These are phyloP conservation scores for Campylorhamphus procurvoides DNA, from an alignment of 2,113 vertebrate genomes.

Conservation along the genomic window DNA sequence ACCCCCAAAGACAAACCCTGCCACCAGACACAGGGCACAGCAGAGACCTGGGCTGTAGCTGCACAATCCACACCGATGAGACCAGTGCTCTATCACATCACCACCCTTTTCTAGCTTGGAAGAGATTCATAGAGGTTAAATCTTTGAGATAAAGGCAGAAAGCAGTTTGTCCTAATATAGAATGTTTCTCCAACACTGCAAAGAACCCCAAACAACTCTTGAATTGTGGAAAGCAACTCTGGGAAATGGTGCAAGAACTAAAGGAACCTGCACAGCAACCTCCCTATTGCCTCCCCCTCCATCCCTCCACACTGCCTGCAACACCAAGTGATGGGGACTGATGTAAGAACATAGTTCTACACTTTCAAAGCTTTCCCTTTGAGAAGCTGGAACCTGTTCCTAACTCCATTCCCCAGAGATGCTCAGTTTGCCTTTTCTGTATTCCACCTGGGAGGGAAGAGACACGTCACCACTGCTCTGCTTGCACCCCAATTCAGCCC, in stretches of 20 bases:
- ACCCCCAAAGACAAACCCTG: neutral
- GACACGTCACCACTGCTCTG: neutral
- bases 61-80: accelerated
- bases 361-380: neutral
- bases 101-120: neutral
- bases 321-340: neutral
- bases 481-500: neutral
- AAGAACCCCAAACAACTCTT: neutral
- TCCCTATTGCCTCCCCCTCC: neutral
- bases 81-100: neutral
- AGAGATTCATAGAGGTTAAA: neutral
- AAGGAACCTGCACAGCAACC: neutral
- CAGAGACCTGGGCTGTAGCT: neutral
- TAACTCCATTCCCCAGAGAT: neutral
- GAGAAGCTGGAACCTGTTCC: neutral
- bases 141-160: neutral
- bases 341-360: accelerated
- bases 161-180: neutral
- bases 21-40: neutral
- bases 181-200: neutral
- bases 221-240: neutral
- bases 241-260: neutral
- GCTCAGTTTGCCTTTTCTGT: neutral
- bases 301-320: neutral
- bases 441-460: neutral